Evolutionary conservation across 2,113 vertebrate species (phyloP).

Genomic region (Candoia aspera): DNA sequence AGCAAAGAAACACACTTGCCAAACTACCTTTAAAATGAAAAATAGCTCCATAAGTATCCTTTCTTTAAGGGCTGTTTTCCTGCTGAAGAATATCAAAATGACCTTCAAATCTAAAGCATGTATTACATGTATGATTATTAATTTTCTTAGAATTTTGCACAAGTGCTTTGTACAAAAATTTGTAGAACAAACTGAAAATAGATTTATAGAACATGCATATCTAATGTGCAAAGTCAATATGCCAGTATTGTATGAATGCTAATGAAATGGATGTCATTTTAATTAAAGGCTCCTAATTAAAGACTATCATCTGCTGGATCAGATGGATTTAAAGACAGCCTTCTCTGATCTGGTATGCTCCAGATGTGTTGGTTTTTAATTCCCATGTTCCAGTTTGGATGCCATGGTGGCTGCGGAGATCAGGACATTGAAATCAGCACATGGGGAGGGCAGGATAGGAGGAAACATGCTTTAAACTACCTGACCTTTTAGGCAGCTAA

Average conservation of each 20-base stretch:
- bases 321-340: not conserved
- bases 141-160: not conserved
- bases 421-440: not conserved
- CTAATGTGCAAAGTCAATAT: not conserved
- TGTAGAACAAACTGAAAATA: not conserved
- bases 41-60: not conserved
- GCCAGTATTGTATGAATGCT: not conserved
- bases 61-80: not conserved
- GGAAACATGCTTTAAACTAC: not conserved
- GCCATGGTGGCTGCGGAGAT: not conserved
- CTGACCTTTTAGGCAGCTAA: not conserved
- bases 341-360: not conserved
- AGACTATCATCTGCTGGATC: not conserved
- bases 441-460: not conserved
- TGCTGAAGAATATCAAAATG: not conserved
- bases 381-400: not conserved
- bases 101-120: not conserved
- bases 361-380: not conserved
- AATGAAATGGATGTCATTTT: not conserved
- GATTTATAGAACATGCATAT: not conserved
- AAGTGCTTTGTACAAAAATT: not conserved
- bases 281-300: not conserved
- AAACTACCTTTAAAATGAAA: not conserved
- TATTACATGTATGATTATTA: not conserved
- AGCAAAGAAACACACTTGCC: not conserved